These are phyloP conservation scores for Eupeodes corollae DNA, from an alignment of 1,140 invertebrate species.

Conservation along the genomic window DNA sequence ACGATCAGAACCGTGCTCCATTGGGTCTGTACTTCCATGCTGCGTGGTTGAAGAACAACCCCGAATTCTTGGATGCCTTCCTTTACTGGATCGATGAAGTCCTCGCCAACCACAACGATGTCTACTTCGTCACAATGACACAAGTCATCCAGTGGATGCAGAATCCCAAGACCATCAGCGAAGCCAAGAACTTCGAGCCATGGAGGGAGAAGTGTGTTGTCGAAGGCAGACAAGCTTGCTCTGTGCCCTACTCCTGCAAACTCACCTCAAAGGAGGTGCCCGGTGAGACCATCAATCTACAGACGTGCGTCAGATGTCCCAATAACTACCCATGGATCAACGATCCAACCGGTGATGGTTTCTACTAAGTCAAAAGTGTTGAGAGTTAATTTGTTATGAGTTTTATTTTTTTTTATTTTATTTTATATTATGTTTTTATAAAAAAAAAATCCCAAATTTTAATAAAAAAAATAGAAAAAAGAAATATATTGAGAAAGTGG, in stretches of 20 bases:
- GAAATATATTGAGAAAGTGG: background rate
- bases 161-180: conserved; percentile 71
- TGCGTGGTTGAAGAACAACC: conserved; percentile 90
- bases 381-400: background rate
- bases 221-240: conserved; percentile 65
- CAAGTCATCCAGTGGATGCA: conserved; percentile 96
- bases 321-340: conserved; percentile 91
- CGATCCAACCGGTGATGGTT: conserved; percentile 83
- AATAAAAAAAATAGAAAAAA: background rate
- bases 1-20: conserved; percentile 86
- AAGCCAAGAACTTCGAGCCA: conserved; percentile 83
- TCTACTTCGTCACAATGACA: conserved; percentile 96
- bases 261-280: conserved; percentile 84
- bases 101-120: conserved; percentile 75
- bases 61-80: conserved; percentile 86
- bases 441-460: background rate
- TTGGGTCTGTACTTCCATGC: conserved; percentile 92
- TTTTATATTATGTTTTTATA: background rate
- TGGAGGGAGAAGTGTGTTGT: conserved; percentile 88
- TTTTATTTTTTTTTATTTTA: background rate
- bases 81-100: conserved; percentile 91
- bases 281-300: conserved; percentile 83
- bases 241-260: conserved; percentile 81
- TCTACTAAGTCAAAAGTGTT: conserved; percentile 53
- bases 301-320: conserved; percentile 85